Evolutionary conservation across 2,113 vertebrate species (phyloP).

Genomic region (Galemys pyrenaicus): DNA sequence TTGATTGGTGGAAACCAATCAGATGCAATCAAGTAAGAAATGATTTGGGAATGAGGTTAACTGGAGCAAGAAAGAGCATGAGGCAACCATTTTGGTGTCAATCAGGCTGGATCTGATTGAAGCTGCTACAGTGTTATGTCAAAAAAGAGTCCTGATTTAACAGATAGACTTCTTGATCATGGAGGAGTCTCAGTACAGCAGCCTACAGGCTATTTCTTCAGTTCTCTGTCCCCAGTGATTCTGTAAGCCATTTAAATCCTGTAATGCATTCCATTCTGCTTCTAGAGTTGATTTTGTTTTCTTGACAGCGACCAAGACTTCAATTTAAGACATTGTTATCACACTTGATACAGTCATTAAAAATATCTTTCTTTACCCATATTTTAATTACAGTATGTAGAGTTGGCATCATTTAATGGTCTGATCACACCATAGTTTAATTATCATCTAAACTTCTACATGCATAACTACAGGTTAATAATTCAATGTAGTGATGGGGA

Average conservation of each 20-base stretch:
- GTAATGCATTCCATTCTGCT: background rate
- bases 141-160: background rate
- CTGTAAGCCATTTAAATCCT: background rate
- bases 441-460: constrained; percentile 45
- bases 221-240: background rate
- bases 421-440: constrained; percentile 9
- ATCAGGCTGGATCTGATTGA: background rate
- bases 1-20: background rate
- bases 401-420: constrained; percentile 3
- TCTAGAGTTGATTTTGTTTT: background rate
- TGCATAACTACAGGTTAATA: background rate
- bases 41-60: background rate
- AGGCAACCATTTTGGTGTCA: background rate
- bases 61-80: background rate
- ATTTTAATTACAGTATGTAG: background rate
- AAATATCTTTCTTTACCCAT: constrained; percentile 9
- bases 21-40: background rate
- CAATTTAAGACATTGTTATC: background rate
- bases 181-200: background rate
- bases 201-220: background rate
- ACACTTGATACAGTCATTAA: background rate
- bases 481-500: background rate
- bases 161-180: background rate
- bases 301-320: background rate
- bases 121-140: background rate